These are phyloP conservation scores for Brachionus manjavacas DNA, from an alignment of 1,140 invertebrate species.

Conservation along the genomic window DNA sequence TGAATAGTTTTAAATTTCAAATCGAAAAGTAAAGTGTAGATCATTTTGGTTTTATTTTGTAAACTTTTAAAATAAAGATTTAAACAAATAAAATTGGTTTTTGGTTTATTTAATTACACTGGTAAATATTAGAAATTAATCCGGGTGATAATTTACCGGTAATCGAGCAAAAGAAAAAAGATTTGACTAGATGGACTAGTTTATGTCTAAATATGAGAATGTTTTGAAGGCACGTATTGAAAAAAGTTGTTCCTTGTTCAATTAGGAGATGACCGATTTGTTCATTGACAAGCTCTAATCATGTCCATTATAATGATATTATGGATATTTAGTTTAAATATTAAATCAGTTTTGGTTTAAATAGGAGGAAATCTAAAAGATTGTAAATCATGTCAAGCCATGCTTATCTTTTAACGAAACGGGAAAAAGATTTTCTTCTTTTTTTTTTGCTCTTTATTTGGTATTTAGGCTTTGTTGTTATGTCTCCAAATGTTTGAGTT, in stretches of 20 bases:
- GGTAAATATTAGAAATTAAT: conserved; percentile 41
- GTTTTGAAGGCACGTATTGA: conserved; percentile 13
- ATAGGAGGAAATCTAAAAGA: background rate
- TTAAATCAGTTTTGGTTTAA: conserved; percentile 24
- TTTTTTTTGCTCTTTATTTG: background rate
- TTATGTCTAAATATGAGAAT: conserved; percentile 18
- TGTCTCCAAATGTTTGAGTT: background rate
- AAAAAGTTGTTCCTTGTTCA: background rate
- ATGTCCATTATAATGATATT: background rate
- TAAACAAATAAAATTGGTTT: conserved; percentile 25
- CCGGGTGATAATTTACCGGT: conserved; percentile 39
- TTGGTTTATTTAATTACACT: conserved; percentile 39
- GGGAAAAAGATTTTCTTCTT: background rate
- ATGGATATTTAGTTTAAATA: conserved; percentile 26
- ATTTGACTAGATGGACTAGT: conserved; percentile 15
- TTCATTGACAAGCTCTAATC: background rate
- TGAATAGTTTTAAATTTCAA: background rate
- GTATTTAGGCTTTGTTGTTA: conserved; percentile 9
- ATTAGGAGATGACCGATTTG: background rate
- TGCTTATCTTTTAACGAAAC: conserved; percentile 18
- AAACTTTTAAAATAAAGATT: conserved; percentile 2
- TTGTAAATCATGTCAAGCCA: conserved; percentile 34
- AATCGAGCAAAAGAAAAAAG: background rate
- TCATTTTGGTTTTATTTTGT: conserved; percentile 23
- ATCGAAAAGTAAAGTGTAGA: conserved; percentile 27